Percentiles rank a stretch among this genome's conserved stretches.
phyloP scores from a whole-genome alignment of 2,113 vertebrate species.

The Labeo catla region DNA sequence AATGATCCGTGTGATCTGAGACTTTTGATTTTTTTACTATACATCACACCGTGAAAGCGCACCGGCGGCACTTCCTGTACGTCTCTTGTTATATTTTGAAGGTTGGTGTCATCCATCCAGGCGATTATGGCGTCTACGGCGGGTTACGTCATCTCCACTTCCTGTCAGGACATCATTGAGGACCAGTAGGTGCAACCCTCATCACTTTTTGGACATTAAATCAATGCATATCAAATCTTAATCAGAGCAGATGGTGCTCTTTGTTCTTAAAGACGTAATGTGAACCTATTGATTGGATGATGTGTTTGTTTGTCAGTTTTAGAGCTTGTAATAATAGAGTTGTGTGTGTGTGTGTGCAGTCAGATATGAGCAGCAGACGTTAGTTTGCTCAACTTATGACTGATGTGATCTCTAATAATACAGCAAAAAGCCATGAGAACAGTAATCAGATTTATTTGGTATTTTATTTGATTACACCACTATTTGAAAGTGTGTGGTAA shows the following conservation, averaged over 20 bases:
- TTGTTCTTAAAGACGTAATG: not conserved
- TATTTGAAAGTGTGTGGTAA: not conserved
- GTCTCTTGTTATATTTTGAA: slow-evolving; percentile 53
- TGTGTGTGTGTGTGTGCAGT: not conserved
- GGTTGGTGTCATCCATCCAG: slow-evolving; percentile 88
- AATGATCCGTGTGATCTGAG: no score
- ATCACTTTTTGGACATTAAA: not conserved
- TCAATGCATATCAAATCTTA: not conserved
- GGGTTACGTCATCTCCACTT: slow-evolving; percentile 87
- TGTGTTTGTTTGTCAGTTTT: not conserved
- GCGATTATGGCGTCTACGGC: slow-evolving; percentile 90
- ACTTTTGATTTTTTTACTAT: no score
- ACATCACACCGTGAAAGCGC: not conserved
- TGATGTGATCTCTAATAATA: not conserved
- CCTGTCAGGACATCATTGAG: slow-evolving; percentile 87
- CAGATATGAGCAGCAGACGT: not conserved
- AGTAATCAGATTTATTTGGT: not conserved
- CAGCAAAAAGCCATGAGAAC: not conserved
- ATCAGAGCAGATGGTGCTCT: not conserved
- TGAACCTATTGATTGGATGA: not conserved
- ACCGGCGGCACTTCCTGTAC: not conserved
- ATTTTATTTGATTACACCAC: not conserved
- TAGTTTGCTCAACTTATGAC: not conserved
- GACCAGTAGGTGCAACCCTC: slow-evolving; percentile 81
- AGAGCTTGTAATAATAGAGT: not conserved